These are phyloP conservation scores for Labrus mixtus DNA, from an alignment of 2,113 vertebrate species.

Conservation along the genomic window DNA sequence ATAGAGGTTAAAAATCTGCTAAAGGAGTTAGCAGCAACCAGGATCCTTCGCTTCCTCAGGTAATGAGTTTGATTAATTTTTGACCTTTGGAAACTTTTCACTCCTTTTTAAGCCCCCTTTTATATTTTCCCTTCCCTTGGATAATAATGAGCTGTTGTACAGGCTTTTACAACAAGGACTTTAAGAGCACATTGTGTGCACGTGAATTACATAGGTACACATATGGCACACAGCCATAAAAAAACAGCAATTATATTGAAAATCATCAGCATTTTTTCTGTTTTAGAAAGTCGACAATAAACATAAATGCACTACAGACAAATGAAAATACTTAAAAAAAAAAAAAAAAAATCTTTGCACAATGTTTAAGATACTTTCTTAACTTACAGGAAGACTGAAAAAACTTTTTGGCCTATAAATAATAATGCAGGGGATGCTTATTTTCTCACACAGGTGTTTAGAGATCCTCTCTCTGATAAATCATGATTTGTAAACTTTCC, in stretches of 20 bases:
- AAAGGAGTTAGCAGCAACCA: constrained; percentile 67
- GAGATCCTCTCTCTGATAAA: constrained; percentile 76
- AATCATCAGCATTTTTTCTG: neutral
- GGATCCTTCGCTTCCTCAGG: constrained; percentile 68
- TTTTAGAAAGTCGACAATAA: neutral
- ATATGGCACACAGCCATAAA: neutral
- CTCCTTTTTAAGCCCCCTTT: constrained; percentile 59
- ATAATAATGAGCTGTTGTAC: constrained; percentile 56
- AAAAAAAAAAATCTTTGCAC: neutral
- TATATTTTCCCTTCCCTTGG: constrained; percentile 40
- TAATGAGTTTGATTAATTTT: constrained; percentile 84
- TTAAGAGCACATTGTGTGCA: constrained; percentile 38
- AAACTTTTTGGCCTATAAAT: constrained; percentile 73
- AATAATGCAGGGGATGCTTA: constrained; percentile 68
- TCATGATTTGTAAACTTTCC: constrained; percentile 82
- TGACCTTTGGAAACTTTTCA: constrained; percentile 84
- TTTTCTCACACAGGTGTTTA: constrained; percentile 80
- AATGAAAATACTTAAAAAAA: neutral
- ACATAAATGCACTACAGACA: neutral
- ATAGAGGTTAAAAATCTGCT: constrained; percentile 74
- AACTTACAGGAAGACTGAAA: constrained; percentile 47
- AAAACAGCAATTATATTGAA: neutral
- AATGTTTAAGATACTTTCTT: constrained; percentile 14
- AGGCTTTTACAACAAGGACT: constrained; percentile 31
- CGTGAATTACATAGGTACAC: constrained; percentile 25